phyloP scores from a whole-genome alignment of 2,888 invertebrate genomes.

The Apantesis nais region DNA sequence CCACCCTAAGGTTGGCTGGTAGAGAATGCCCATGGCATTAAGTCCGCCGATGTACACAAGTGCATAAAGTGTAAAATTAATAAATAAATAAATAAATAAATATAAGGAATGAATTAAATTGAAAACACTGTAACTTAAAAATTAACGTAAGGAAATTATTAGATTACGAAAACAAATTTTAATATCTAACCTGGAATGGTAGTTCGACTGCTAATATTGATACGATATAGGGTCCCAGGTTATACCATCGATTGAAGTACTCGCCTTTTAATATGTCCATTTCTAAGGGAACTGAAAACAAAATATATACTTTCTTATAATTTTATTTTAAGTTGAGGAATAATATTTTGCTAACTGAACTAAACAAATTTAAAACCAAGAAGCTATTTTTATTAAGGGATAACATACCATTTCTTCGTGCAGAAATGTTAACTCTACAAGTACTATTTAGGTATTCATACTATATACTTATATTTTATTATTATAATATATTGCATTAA shows the following conservation, averaged over 20 bases:
- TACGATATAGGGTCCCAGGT: slow-evolving; percentile 93
- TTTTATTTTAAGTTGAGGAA: not conserved
- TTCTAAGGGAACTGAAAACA: slow-evolving; percentile 93
- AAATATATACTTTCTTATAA: slow-evolving; percentile 32
- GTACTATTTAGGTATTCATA: not conserved
- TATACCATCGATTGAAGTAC: slow-evolving; percentile 97
- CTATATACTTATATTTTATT: not conserved
- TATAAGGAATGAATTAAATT: not conserved
- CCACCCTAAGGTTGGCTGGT: too few species aligned
- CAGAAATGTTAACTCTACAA: not conserved
- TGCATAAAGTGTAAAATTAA: too few species aligned
- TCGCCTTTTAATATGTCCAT: slow-evolving; percentile 94
- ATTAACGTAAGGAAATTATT: not conserved
- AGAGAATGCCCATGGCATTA: too few species aligned
- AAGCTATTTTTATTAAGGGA: not conserved
- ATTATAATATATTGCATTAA: too few species aligned
- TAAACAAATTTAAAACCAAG: not conserved
- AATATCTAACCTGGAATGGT: slow-evolving; percentile 90
- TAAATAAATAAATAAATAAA: too few species aligned
- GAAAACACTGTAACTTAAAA: not conserved
- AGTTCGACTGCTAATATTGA: slow-evolving; percentile 95
- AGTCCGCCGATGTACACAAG: too few species aligned
- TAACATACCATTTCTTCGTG: not conserved
- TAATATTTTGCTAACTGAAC: not conserved
- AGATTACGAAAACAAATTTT: not conserved